Conservation (phyloP, 1,140 invertebrate species). For the Drosophila pallidifrons region DNA sequence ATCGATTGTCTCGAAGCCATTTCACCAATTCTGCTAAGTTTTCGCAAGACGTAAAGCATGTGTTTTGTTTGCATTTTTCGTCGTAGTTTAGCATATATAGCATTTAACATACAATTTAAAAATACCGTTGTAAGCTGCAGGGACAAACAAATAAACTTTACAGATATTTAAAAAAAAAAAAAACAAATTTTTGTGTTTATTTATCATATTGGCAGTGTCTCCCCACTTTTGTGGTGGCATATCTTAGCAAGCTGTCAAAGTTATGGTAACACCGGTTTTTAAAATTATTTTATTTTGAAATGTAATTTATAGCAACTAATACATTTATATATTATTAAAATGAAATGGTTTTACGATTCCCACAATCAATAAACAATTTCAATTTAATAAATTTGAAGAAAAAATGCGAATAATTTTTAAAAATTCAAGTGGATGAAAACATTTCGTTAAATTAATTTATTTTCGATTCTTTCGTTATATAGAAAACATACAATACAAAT, state of each 20-base stretch:
- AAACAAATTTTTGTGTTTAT: too few species aligned
- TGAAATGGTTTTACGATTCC: too few species aligned
- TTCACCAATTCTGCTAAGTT: conserved; percentile 98
- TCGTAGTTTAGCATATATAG: conserved; percentile 19
- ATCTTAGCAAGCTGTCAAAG: too few species aligned
- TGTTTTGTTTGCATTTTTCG: conserved; percentile 13
- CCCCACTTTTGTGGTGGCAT: too few species aligned
- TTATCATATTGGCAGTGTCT: too few species aligned
- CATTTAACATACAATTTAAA: conserved; percentile 49
- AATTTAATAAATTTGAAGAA: background rate
- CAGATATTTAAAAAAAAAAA: too few species aligned
- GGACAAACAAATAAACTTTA: conserved; percentile 9
- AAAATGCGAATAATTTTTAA: background rate
- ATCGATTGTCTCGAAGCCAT: conserved; percentile 98
- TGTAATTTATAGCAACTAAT: too few species aligned
- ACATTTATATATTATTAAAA: too few species aligned
- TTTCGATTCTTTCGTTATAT: conserved; percentile 32
- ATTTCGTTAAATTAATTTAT: conserved; percentile 14
- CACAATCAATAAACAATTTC: too few species aligned
- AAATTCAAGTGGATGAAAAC: conserved; percentile 1
- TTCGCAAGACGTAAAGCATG: conserved; percentile 90
- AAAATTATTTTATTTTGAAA: too few species aligned
- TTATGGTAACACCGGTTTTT: too few species aligned
- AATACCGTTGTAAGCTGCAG: background rate
- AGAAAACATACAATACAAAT: conserved; percentile 34